phyloP scores from a whole-genome alignment of 2,797 vertebrate species.

The Pseudocheirus occidentalis region DNA sequence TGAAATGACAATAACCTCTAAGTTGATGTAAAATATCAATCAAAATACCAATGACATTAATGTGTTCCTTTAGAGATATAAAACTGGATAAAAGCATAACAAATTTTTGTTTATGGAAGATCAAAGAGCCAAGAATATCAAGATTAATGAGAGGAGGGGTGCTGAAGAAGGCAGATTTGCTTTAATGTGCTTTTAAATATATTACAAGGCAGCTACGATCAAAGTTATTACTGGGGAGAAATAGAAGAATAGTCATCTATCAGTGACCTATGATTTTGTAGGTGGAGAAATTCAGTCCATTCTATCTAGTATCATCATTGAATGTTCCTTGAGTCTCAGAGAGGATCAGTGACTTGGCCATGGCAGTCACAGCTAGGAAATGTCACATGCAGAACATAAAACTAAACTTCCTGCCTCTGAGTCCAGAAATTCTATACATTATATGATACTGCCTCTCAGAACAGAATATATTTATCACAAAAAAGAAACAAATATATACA shows the following conservation, averaged over 20 bases:
- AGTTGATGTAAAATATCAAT: not conserved
- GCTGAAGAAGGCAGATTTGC: not conserved
- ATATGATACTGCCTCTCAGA: not conserved
- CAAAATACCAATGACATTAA: not conserved
- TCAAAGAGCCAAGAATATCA: not conserved
- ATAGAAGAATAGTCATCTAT: not conserved
- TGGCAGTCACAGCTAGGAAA: not conserved
- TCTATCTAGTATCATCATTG: not conserved
- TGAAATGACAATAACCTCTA: not conserved
- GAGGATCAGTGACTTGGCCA: not conserved
- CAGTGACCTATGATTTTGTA: not conserved
- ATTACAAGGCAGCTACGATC: not conserved
- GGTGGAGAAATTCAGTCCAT: not conserved
- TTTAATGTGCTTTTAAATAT: not conserved
- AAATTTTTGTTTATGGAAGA: not conserved
- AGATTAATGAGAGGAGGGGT: not conserved
- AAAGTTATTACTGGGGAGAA: not conserved
- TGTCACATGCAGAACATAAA: not conserved
- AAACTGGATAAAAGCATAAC: not conserved
- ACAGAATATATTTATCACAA: not conserved
- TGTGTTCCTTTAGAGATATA: not conserved
- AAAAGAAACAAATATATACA: not conserved
- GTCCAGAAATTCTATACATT: not conserved
- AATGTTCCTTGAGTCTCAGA: not conserved
- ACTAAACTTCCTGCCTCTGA: not conserved